Evolutionary conservation across 1,140 invertebrate species (phyloP).

Genomic region (Orussus abietinus): DNA sequence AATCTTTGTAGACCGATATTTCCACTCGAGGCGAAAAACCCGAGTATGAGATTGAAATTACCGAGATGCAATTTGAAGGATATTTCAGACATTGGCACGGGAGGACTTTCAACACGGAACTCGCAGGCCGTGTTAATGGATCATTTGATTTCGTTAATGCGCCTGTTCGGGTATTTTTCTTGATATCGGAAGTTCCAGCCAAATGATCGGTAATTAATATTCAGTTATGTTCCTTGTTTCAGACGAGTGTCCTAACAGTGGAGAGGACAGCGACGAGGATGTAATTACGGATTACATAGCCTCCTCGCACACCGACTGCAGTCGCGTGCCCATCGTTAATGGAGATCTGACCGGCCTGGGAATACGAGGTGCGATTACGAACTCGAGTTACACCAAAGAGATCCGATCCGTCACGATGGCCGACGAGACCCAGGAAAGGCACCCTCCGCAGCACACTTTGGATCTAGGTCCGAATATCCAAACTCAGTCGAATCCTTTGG

Average conservation of each 20-base stretch:
- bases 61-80: no score
- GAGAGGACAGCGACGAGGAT: slow-evolving; percentile 66
- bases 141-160: no score
- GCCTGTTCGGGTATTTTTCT: no score
- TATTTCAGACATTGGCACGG: no score
- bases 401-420: slow-evolving; percentile 39
- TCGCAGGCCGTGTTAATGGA: no score
- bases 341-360: slow-evolving; percentile 37
- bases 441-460: slow-evolving; percentile 21
- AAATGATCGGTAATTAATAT: no score
- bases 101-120: no score
- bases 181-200: no score
- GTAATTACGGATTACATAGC: slow-evolving; percentile 63
- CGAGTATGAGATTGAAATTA: no score
- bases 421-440: slow-evolving; percentile 30
- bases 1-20: no score
- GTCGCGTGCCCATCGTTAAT: slow-evolving; percentile 34
- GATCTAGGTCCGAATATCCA: slow-evolving; percentile 34
- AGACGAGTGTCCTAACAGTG: slow-evolving; percentile 61
- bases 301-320: slow-evolving; percentile 39
- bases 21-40: no score
- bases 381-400: slow-evolving; percentile 48
- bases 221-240: slow-evolving; percentile 23
- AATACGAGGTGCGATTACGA: slow-evolving; percentile 32
- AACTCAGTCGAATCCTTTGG: slow-evolving; percentile 52